Conservation (phyloP, 2,113 vertebrate species). For the Hystrix brachyura region DNA sequence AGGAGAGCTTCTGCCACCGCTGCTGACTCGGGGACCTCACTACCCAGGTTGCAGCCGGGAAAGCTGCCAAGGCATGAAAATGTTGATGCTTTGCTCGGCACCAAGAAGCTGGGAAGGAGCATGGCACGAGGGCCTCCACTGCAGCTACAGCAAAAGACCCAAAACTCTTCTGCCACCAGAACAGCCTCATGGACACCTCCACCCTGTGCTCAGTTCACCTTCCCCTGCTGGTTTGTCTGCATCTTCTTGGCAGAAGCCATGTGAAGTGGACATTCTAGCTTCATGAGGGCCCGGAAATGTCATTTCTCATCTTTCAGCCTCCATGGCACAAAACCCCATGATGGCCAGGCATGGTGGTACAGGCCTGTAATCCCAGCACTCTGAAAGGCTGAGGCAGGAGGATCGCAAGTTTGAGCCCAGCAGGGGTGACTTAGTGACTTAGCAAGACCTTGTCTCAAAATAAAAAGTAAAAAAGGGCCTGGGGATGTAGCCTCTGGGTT, state of each 20-base stretch:
- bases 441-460: not conserved
- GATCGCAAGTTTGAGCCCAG: not conserved
- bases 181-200: rapidly evolving
- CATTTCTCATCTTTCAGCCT: not conserved
- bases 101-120: not conserved
- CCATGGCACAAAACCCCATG: not conserved
- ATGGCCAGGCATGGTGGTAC: not conserved
- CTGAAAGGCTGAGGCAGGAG: not conserved
- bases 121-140: not conserved
- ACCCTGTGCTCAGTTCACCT: not conserved
- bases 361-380: not conserved
- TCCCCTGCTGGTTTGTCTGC: not conserved
- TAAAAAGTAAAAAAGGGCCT: not conserved
- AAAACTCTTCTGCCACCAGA: rapidly evolving
- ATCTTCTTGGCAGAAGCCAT: not conserved
- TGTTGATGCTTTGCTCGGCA: not conserved
- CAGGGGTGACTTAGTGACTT: not conserved
- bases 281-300: not conserved
- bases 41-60: not conserved
- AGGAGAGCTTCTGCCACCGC: not conserved
- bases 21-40: not conserved
- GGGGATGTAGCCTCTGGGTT: not conserved
- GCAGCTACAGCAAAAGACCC: not conserved
- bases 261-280: not conserved
- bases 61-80: not conserved